These are phyloP conservation scores for Ylistrum balloti DNA, from an alignment of 1,140 invertebrate species.

Conservation along the genomic window DNA sequence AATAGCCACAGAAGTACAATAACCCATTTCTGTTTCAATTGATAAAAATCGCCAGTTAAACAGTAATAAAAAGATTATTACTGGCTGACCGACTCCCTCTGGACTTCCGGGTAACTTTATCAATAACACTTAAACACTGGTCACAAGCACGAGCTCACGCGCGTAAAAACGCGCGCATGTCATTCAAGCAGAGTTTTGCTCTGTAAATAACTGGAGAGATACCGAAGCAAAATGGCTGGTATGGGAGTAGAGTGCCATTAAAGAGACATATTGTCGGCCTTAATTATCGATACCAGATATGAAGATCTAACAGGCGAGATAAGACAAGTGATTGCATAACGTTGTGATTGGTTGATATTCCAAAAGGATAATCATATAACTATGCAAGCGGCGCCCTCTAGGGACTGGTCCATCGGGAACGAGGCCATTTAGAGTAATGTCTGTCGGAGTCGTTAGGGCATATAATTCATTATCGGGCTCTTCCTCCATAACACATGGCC, in stretches of 20 bases:
- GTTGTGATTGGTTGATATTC: background rate
- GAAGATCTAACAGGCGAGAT: background rate
- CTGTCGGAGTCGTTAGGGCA: conserved; percentile 30
- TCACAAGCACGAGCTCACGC: conserved; percentile 36
- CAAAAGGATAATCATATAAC: conserved; percentile 19
- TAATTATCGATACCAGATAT: conserved; percentile 23
- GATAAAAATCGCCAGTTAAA: background rate
- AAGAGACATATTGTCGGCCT: conserved; percentile 24
- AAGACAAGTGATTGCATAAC: conserved; percentile 26
- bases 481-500: conserved; percentile 11
- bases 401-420: background rate
- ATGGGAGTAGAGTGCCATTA: background rate
- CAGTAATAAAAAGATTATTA: background rate
- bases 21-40: conserved; percentile 7
- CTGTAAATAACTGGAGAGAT: background rate
- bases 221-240: background rate
- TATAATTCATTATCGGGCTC: conserved; percentile 33
- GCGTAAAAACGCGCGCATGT: background rate
- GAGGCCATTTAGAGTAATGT: conserved; percentile 17
- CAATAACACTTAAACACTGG: conserved; percentile 13
- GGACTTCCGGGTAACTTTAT: background rate
- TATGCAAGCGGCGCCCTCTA: conserved; percentile 22
- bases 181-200: conserved; percentile 10
- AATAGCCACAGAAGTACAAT: background rate
- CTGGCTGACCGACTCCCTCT: background rate